A percentile compares a stretch with the other conserved stretches of the same genome.
Conservation (phyloP, 2,113 vertebrate species). For the Elephas maximus region DNA sequence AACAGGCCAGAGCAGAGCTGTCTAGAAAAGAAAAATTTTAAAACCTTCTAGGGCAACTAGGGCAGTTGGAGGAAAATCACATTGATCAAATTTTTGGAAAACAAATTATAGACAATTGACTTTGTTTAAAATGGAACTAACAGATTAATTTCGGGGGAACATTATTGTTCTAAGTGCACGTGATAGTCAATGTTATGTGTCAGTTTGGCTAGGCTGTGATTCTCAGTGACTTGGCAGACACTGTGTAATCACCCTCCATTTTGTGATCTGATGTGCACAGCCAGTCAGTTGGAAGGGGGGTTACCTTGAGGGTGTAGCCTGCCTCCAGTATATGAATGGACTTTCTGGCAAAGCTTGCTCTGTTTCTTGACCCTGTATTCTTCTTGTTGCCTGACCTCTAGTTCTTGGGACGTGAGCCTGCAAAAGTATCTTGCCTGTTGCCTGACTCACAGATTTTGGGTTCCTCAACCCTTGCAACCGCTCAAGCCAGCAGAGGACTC, state of each 20-base stretch:
- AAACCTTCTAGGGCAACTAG: neutral
- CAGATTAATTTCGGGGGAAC: neutral
- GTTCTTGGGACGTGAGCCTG: no score
- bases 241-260: neutral
- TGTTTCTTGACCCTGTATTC: no score
- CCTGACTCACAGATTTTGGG: no score
- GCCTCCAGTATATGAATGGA: no score
- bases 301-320: neutral
- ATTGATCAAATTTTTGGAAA: neutral
- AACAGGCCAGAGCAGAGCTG: neutral
- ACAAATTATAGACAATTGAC: neutral
- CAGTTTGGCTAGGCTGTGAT: neutral
- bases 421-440: no score
- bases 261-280: no score
- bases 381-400: no score
- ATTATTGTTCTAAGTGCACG: accelerated
- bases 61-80: neutral
- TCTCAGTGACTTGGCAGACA: neutral
- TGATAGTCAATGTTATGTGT: neutral
- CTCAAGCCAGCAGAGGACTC: no score
- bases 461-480: no score
- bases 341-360: no score
- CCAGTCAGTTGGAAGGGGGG: neutral
- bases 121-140: neutral
- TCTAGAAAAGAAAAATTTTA: neutral